Conservation (phyloP, 2,888 invertebrate species). For the Acanthopleura granulata region DNA sequence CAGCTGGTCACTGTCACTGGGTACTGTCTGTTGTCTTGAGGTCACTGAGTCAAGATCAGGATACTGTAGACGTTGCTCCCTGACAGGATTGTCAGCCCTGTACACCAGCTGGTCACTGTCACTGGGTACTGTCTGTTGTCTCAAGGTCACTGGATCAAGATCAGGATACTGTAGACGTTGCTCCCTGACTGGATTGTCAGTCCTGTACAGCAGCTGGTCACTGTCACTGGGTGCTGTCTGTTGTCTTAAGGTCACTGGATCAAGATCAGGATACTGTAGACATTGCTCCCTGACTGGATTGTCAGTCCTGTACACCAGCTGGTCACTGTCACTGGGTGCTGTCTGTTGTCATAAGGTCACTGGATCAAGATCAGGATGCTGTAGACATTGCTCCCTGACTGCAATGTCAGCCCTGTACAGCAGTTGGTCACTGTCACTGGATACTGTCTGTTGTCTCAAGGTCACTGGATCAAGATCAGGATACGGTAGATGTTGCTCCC, state of each 20-base stretch:
- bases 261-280: constrained; percentile 7
- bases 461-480: background rate
- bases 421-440: constrained; percentile 5
- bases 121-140: too few relatives aligned
- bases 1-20: constrained; percentile 25
- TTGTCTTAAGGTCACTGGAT: background rate
- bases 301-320: background rate
- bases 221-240: background rate
- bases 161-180: too few relatives aligned
- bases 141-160: too few relatives aligned
- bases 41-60: background rate
- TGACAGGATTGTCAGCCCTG: background rate
- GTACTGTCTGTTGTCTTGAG: background rate
- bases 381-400: too few relatives aligned
- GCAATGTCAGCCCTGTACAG: background rate
- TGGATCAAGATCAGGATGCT: background rate
- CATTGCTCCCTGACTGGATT: background rate
- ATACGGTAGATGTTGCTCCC: background rate
- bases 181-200: constrained; percentile 16
- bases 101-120: background rate
- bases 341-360: background rate
- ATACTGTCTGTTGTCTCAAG: background rate
- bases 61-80: constrained; percentile 4
- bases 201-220: background rate
- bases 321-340: constrained; percentile 1